These are phyloP conservation scores for Spermophilus dauricus DNA, from an alignment of 2,113 vertebrate genomes.

Conservation along the genomic window DNA sequence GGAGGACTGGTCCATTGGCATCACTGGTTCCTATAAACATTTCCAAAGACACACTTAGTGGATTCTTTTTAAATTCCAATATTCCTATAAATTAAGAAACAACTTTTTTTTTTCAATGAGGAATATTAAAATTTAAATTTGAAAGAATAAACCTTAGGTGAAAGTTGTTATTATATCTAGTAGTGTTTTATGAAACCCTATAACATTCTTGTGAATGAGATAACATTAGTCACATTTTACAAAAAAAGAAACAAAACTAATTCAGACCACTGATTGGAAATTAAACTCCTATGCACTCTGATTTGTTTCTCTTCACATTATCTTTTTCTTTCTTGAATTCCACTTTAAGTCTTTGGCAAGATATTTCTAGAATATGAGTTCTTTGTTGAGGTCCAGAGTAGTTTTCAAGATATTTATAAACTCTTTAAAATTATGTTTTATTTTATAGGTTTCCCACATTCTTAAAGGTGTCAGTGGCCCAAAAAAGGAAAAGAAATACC, in stretches of 20 bases:
- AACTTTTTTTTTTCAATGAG: conserved; percentile 15
- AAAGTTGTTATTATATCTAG: background rate
- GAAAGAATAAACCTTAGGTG: conserved; percentile 8
- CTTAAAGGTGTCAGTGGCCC: conserved; percentile 3
- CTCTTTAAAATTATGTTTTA: conserved; percentile 14
- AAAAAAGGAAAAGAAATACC: background rate
- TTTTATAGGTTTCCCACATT: conserved; percentile 2
- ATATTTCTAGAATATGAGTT: background rate
- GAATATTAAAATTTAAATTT: conserved; percentile 12
- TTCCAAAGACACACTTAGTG: conserved; percentile 50
- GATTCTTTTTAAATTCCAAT: background rate
- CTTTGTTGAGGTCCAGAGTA: background rate
- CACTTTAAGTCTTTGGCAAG: conserved; percentile 19
- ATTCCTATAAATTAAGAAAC: conserved; percentile 48
- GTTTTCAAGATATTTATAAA: background rate
- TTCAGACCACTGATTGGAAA: conserved; percentile 22
- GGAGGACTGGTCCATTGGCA: conserved; percentile 90
- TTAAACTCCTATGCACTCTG: background rate
- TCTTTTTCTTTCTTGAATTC: background rate
- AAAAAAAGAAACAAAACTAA: conserved; percentile 22
- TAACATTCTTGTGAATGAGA: background rate
- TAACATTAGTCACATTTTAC: background rate
- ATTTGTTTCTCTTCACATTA: background rate
- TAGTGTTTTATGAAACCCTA: conserved; percentile 12
- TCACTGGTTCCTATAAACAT: conserved; percentile 92